Percentiles rank a stretch among this genome's conserved stretches.
These are phyloP conservation scores for Nothura maculosa DNA, from an alignment of 2,797 vertebrate species.

Conservation along the genomic window DNA sequence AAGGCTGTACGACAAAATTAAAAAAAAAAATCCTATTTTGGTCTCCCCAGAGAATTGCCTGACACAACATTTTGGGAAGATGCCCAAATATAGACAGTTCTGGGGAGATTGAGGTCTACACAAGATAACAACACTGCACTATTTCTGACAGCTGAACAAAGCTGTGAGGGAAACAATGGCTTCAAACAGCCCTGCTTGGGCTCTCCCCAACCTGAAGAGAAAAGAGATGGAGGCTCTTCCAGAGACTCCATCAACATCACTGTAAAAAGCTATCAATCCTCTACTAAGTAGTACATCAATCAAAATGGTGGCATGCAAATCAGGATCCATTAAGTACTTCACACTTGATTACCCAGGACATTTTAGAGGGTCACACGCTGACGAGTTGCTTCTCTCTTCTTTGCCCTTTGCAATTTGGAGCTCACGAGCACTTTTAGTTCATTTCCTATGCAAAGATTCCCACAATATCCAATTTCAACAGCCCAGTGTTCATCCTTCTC, in stretches of 20 bases:
- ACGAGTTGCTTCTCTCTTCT: slow-evolving; percentile 64
- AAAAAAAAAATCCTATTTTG: not conserved
- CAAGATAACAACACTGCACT: slow-evolving; percentile 54
- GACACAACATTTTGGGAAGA: slow-evolving; percentile 59
- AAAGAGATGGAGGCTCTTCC: slow-evolving; percentile 1
- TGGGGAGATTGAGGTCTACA: slow-evolving; percentile 9
- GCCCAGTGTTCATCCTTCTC: not conserved
- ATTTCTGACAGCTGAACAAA: slow-evolving; percentile 39
- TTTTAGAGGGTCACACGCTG: slow-evolving; percentile 61
- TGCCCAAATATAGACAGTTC: slow-evolving; percentile 72
- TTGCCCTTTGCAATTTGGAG: slow-evolving; percentile 69
- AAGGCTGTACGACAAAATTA: not conserved
- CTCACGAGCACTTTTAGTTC: slow-evolving; percentile 33
- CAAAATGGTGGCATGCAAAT: slow-evolving; percentile 65
- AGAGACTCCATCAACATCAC: not conserved
- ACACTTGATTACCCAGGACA: slow-evolving; percentile 71
- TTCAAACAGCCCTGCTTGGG: slow-evolving; percentile 23
- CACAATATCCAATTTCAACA: slow-evolving; percentile 7
- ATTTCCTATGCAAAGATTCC: slow-evolving; percentile 43
- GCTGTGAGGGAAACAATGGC: slow-evolving; percentile 27
- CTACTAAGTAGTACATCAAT: slow-evolving; percentile 62
- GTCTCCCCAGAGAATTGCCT: slow-evolving; percentile 2
- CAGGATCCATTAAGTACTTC: slow-evolving; percentile 66
- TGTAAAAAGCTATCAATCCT: slow-evolving; percentile 56
- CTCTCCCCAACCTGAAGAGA: slow-evolving; percentile 20